A percentile compares a stretch with the other conserved stretches of the same genome.
These are phyloP conservation scores for Tolmerus cingulatus DNA, from an alignment of 2,888 invertebrate species.

Conservation along the genomic window DNA sequence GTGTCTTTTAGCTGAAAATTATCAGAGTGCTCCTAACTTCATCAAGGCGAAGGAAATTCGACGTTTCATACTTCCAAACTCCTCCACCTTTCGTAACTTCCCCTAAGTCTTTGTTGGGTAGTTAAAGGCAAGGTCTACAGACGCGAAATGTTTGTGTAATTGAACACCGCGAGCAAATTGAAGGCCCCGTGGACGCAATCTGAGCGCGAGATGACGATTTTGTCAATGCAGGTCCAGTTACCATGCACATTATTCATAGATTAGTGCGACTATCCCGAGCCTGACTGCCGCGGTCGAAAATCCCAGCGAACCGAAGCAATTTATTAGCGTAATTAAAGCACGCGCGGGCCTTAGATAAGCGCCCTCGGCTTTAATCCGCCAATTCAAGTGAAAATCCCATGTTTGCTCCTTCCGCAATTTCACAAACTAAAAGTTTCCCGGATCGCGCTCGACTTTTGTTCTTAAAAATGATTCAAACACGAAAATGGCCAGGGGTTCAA, in stretches of 20 bases:
- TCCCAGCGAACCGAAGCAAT: not conserved
- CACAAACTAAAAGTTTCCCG: not conserved
- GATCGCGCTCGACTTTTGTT: slow-evolving; percentile 6
- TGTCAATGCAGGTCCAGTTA: not conserved
- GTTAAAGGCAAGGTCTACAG: not conserved
- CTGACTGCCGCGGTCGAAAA: not conserved
- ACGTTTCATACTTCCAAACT: too few species aligned
- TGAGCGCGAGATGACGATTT: not conserved
- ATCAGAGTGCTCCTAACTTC: too few species aligned
- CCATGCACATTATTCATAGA: not conserved
- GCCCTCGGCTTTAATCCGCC: not conserved
- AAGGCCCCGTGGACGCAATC: not conserved
- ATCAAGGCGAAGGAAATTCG: too few species aligned
- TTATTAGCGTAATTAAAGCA: not conserved
- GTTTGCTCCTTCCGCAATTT: slow-evolving; percentile 5
- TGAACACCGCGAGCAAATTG: not conserved
- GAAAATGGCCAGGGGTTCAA: slow-evolving; percentile 14
- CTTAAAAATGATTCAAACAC: slow-evolving; percentile 23
- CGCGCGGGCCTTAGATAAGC: not conserved
- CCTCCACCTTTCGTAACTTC: too few species aligned
- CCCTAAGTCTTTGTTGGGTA: too few species aligned
- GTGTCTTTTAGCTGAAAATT: too few species aligned
- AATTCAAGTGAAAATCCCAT: slow-evolving; percentile 11
- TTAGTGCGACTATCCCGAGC: not conserved
- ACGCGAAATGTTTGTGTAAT: not conserved